Evolutionary conservation across 2,888 invertebrate genomes (phyloP).

Genomic region (Acronicta leporina): DNA sequence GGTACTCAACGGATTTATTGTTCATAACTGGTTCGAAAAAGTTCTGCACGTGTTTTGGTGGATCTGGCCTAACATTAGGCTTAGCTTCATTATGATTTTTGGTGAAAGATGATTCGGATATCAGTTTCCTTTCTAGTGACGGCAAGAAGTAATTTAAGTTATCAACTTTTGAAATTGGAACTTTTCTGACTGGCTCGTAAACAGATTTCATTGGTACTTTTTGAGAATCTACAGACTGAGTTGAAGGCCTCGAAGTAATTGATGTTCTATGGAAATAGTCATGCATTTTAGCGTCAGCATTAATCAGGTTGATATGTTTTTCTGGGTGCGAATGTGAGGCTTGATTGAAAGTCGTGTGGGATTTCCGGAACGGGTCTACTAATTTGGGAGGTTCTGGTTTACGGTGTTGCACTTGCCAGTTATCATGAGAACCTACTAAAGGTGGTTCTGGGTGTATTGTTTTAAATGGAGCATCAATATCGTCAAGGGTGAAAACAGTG

Average conservation of each 20-base stretch:
- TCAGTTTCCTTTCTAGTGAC: constrained; percentile 56
- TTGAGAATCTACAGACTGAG: constrained; percentile 43
- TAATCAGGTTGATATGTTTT: constrained; percentile 56
- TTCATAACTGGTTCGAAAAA: constrained; percentile 62
- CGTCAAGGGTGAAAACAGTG: constrained; percentile 69
- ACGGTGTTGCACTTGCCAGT: constrained; percentile 45
- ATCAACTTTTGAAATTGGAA: constrained; percentile 64
- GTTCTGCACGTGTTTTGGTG: constrained; percentile 31
- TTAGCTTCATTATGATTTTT: constrained; percentile 13
- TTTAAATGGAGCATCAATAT: constrained; percentile 66
- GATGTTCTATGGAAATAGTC: constrained; percentile 52
- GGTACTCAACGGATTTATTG: constrained; percentile 48
- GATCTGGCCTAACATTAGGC: constrained; percentile 12
- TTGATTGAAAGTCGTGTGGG: constrained; percentile 42
- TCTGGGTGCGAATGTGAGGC: constrained; percentile 46
- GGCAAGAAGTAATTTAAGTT: constrained; percentile 71
- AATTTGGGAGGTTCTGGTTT: constrained; percentile 23
- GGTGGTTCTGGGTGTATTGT: constrained; percentile 63
- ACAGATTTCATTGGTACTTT: constrained; percentile 53
- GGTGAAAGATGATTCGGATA: constrained; percentile 16
- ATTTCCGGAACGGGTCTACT: constrained; percentile 35
- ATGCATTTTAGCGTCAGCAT: constrained; percentile 59
- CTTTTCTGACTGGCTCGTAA: constrained; percentile 62
- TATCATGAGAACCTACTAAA: constrained; percentile 43
- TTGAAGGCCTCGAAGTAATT: constrained; percentile 29